Evolutionary conservation across 2,113 vertebrate genomes (phyloP).

Genomic region (Entosphenus tridentatus): DNA sequence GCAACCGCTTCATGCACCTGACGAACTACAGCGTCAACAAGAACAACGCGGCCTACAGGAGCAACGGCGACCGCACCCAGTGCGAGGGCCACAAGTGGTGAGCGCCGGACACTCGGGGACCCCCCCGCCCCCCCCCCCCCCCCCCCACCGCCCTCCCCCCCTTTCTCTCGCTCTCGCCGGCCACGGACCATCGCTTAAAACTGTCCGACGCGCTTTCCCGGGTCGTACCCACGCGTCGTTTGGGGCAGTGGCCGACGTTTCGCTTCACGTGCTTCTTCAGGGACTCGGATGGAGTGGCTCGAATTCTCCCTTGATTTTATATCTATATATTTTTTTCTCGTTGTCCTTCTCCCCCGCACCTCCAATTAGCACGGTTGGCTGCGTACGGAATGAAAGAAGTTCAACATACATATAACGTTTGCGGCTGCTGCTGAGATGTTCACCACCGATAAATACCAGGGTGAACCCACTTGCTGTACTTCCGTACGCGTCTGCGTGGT

Average conservation of each 20-base stretch:
- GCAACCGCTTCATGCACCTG: slow-evolving; percentile 88
- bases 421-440: too few species aligned
- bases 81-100: slow-evolving; percentile 98
- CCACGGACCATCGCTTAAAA: not conserved
- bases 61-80: slow-evolving; percentile 53
- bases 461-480: too few species aligned
- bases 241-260: not conserved
- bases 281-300: too few species aligned
- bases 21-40: slow-evolving; percentile 98
- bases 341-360: too few species aligned
- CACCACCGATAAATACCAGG: too few species aligned
- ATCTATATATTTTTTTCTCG: too few species aligned
- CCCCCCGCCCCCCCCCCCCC: not conserved
- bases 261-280: not conserved
- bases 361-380: too few species aligned
- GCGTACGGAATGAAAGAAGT: too few species aligned
- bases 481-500: too few species aligned
- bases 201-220: not conserved
- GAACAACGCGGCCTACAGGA: slow-evolving; percentile 64
- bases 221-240: not conserved
- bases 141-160: not conserved
- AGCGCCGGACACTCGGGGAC: not conserved
- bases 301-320: too few species aligned
- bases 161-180: not conserved
- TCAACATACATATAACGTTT: too few species aligned